Conservation (phyloP, 53 echinoderm and acorn worm species). For the Echinometra lucunter region DNA sequence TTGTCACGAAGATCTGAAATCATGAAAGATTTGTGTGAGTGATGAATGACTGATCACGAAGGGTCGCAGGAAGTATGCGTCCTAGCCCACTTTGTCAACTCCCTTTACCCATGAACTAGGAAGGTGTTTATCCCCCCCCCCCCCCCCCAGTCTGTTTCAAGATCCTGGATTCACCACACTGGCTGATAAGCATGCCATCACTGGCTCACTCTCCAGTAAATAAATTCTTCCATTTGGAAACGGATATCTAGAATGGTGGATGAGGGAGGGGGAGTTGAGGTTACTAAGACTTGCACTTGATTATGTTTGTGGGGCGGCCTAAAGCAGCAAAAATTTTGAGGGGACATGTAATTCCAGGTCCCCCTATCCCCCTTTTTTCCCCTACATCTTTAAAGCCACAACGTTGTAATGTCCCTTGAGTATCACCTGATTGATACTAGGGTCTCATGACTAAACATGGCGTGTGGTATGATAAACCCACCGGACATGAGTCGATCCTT, state of each 20-base stretch:
- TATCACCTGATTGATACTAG: constrained; percentile 15
- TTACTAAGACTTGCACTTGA: background rate
- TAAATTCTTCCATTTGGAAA: too few species aligned
- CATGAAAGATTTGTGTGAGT: background rate
- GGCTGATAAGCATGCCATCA: too few species aligned
- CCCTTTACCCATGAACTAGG: background rate
- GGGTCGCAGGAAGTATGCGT: background rate
- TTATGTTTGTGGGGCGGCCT: background rate
- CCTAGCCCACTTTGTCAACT: background rate
- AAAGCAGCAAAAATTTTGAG: background rate
- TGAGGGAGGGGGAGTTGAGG: too few species aligned
- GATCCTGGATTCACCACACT: background rate
- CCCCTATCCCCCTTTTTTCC: background rate
- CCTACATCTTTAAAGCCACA: background rate
- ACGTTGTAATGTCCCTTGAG: background rate
- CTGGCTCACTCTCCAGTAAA: background rate
- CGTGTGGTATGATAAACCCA: background rate
- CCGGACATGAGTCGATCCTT: background rate
- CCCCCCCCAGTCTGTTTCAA: background rate
- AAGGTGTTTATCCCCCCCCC: background rate
- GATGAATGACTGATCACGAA: background rate
- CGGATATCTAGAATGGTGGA: too few species aligned
- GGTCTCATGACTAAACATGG: constrained; percentile 32
- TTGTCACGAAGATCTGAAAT: background rate
- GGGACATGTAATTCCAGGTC: background rate